Base-by-base conservation (phyloP, 2,797 vertebrate species). In the Danionella dracula region DNA sequence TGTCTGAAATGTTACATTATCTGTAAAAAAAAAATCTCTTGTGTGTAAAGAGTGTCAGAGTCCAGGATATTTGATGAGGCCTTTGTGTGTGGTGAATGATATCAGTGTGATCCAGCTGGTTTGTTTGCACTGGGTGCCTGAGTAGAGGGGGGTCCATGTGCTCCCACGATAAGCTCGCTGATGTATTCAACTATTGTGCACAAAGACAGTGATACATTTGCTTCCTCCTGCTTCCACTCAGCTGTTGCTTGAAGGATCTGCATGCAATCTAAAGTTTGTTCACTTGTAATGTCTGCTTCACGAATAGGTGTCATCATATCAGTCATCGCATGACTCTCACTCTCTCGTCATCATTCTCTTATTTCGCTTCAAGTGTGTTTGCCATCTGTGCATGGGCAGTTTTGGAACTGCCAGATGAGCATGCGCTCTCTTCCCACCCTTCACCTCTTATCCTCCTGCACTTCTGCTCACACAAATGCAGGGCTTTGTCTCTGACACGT, bases 401-500 rank as follows among this genome's bases (percentile, higher is more conserved):
- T 62, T 75, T 68, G 61, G 63, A 29, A 49, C 74, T 35, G 72
- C 79, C 74, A 76, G 64, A 73, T 70, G 67, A 75, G 69, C 42
- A 51, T 29, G 34, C 42, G 35, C 50, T 32, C 51, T 53, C 58
- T 56, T 37, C 32, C 8, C 60, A n/a, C 68, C 13, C 49, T 9
- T 60, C n/a, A 51, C 23, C 40, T 46, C 11, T 53, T 41, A 37
- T 16, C 21, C 29, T 72, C 62, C 31, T 58, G 46, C 54, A 7
- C 42, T 32, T 27, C 31, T 31, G 46, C 35, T 10, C 8, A 16
- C 62, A 68, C 71, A 71, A 73, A 70, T 64, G 65, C 42, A 11
- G 27, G 63, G 59, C 66, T 75, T 77, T 73, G 79, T 88, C 76
- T 83, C 72, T 74, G 80, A 82, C 82, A 82, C 74, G 77, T 82